Evolutionary conservation across 2,888 invertebrate genomes (phyloP), one percentile per base, ranked within the genome.

Genomic region (Cylindroiulus punctatus): DNA sequence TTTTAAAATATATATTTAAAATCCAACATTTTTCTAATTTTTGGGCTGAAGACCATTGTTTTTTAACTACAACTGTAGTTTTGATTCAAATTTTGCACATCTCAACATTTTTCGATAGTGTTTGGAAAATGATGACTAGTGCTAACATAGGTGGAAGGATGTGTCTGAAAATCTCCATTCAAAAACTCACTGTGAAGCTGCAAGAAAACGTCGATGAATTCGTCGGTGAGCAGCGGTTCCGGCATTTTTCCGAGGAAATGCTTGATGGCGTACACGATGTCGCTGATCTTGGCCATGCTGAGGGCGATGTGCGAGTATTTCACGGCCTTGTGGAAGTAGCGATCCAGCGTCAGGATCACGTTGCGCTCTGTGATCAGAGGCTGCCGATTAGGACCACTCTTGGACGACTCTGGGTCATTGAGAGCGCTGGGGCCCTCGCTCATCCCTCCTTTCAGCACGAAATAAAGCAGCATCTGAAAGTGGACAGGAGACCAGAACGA

Each of bases 201-300:
- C 88, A 91, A 90, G 89, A 92, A 92, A 65, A 92, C 95, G 89
- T 97, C 94, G 90, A 97, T 94, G 85, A 97, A 93, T 91, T 95
- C 96, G 90, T 94, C 94, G 19, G 96, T 95, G 89, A 97, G 94
- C 89, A 97, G 93, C 30, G 97, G 96, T 90, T 96, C 95, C 12
- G 97, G 97, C 89, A 97, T 92, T 90, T 96, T 96, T 57, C 97
- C 93, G 88, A 97, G 92, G 90, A 96, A 93, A 81, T 95, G 94
- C 91, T 97, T 97, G 89, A 96, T 93, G 87, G 96, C 93, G 0
- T 96, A 95, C 87, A 96, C 95, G 47, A 97, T 92, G 91, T 97
- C 97, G 91, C 97, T 96, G 85, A 94, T 94, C 88, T 94, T 93
- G 85, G 95, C 95, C 87, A 93, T 92, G 86, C 92, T 91, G 87